These are phyloP conservation scores for Noctua janthe DNA, from an alignment of 2,888 invertebrate species.

Conservation along the genomic window DNA sequence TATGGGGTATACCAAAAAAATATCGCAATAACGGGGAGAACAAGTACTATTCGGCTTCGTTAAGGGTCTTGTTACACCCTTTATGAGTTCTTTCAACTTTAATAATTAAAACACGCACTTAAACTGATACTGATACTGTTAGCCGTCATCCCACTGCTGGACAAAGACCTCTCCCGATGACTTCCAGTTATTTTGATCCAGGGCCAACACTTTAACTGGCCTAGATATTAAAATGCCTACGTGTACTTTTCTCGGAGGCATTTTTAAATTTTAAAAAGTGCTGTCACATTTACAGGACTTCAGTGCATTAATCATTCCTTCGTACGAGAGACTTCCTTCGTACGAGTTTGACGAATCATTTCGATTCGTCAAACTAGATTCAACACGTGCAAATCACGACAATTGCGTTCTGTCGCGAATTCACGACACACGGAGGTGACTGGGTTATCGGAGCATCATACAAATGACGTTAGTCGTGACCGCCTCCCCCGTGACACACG, in stretches of 20 bases:
- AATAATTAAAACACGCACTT: background rate
- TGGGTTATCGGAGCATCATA: conserved; percentile 31
- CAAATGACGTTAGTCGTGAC: conserved; percentile 48
- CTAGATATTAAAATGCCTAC: background rate
- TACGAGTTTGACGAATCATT: too few species aligned
- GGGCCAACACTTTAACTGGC: background rate
- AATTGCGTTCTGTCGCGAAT: conserved; percentile 40
- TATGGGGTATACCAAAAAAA: too few species aligned
- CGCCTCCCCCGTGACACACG: conserved; percentile 19
- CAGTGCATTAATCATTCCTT: background rate
- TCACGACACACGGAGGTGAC: conserved; percentile 32
- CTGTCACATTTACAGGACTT: background rate
- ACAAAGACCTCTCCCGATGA: too few species aligned
- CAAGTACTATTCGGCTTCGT: too few species aligned
- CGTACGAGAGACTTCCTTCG: background rate
- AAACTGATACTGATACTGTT: background rate
- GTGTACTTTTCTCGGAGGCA: background rate
- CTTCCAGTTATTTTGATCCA: too few species aligned
- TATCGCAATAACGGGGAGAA: too few species aligned
- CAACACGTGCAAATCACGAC: conserved; percentile 35
- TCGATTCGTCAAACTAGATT: conserved; percentile 39
- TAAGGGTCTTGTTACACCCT: too few species aligned
- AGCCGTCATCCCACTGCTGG: too few species aligned
- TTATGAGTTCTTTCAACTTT: background rate
- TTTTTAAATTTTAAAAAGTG: background rate